Conservation (phyloP, 1,140 invertebrate genomes). For the Drosophila navojoa region DNA sequence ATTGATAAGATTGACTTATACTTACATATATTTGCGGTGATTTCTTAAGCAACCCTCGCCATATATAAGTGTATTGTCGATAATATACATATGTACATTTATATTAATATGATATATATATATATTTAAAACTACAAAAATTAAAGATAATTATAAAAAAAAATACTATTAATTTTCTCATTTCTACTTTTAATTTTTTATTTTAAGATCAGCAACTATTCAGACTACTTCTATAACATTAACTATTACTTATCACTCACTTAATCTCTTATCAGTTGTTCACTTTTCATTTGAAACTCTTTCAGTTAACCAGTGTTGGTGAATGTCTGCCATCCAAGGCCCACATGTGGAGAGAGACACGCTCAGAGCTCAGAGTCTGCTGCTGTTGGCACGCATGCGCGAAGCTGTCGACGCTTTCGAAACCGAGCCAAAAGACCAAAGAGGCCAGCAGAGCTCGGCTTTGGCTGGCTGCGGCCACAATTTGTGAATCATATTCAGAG, state of each 20-base stretch:
- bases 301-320: constrained; percentile 29
- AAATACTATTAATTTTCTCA: too few relatives aligned
- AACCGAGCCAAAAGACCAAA: constrained; percentile 45
- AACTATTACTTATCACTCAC: not conserved
- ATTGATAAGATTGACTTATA: too few relatives aligned
- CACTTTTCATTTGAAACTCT: not conserved
- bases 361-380: not conserved
- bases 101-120: too few relatives aligned
- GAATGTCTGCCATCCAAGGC: not conserved
- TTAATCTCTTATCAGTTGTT: constrained; percentile 5
- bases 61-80: too few relatives aligned
- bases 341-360: constrained; percentile 30
- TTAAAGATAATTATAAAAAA: too few relatives aligned
- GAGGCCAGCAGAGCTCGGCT: constrained; percentile 31
- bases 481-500: constrained; percentile 51
- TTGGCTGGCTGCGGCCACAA: constrained; percentile 26
- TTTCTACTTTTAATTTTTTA: too few relatives aligned
- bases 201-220: too few relatives aligned
- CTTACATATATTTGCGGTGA: too few relatives aligned
- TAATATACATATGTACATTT: too few relatives aligned
- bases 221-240: not conserved
- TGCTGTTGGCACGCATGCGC: constrained; percentile 22
- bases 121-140: too few relatives aligned
- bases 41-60: too few relatives aligned
- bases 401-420: constrained; percentile 46